Percentiles rank a stretch among this genome's conserved stretches.
phyloP scores from a whole-genome alignment of 2,797 vertebrate genomes.

The Poecilia picta region DNA sequence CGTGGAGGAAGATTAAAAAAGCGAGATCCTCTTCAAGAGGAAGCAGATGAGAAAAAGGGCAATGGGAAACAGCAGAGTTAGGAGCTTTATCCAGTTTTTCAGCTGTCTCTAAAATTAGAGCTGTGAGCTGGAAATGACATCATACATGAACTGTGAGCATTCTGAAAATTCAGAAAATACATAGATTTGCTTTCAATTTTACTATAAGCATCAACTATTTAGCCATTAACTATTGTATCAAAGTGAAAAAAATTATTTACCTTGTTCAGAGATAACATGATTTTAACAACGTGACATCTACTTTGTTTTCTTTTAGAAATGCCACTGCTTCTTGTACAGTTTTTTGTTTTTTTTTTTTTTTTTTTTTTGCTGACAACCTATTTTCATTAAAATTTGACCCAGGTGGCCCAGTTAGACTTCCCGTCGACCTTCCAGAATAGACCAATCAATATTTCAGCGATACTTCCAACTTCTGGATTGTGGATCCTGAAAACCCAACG shows the following conservation, averaged over 20 bases:
- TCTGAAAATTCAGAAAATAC: background rate
- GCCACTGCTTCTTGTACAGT: background rate
- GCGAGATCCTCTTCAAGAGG: background rate
- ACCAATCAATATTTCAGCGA: constrained; percentile 68
- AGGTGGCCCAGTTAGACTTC: constrained; percentile 22
- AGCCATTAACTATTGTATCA: background rate
- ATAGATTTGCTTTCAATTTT: too few species aligned
- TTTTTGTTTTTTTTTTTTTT: background rate
- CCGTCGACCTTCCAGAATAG: constrained; percentile 43
- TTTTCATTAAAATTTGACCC: constrained; percentile 32
- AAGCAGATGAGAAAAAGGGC: background rate
- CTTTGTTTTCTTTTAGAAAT: background rate
- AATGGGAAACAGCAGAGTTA: background rate
- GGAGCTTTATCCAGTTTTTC: background rate
- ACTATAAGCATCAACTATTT: too few species aligned
- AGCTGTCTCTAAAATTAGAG: background rate
- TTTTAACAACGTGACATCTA: background rate
- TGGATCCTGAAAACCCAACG: constrained; percentile 63
- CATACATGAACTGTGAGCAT: background rate
- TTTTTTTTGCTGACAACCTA: background rate
- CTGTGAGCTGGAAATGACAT: background rate
- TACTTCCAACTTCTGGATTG: constrained; percentile 56
- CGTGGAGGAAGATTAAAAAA: background rate
- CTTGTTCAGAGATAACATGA: background rate
- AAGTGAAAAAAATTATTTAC: background rate